Evolutionary conservation across 1,140 invertebrate species (phyloP).

Genomic region (Euura lappo): DNA sequence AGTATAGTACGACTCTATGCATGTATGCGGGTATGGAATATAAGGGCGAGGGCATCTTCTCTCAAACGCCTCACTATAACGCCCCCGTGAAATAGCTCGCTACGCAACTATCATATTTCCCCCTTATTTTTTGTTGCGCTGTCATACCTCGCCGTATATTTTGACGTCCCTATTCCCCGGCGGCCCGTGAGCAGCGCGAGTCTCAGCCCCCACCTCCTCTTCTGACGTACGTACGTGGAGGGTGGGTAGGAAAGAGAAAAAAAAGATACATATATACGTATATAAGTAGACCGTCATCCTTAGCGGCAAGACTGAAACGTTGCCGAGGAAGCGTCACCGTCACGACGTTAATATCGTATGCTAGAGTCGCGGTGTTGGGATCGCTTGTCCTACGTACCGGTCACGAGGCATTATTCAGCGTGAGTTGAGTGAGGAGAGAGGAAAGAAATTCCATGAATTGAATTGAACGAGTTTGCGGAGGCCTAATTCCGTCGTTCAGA

Average conservation of each 20-base stretch:
- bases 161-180: constrained; percentile 37
- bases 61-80: not conserved
- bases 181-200: not conserved
- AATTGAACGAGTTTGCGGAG: too few relatives aligned
- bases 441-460: too few relatives aligned
- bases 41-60: not conserved
- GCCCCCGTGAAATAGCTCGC: constrained; percentile 39
- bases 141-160: constrained; percentile 46
- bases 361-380: too few relatives aligned
- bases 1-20: not conserved
- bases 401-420: too few relatives aligned
- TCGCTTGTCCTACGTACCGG: too few relatives aligned
- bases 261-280: not conserved
- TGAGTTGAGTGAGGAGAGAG: too few relatives aligned
- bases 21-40: not conserved
- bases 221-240: not conserved
- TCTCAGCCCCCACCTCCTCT: not conserved
- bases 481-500: too few relatives aligned
- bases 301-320: not conserved
- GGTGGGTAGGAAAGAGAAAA: too few relatives aligned
- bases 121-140: constrained; percentile 43
- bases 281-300: not conserved
- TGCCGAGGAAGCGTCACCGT: not conserved
- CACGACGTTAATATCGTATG: not conserved
- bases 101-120: constrained; percentile 50